Evolutionary conservation across 2,113 vertebrate species (phyloP).

Genomic region (Eulacestoma nigropectus): DNA sequence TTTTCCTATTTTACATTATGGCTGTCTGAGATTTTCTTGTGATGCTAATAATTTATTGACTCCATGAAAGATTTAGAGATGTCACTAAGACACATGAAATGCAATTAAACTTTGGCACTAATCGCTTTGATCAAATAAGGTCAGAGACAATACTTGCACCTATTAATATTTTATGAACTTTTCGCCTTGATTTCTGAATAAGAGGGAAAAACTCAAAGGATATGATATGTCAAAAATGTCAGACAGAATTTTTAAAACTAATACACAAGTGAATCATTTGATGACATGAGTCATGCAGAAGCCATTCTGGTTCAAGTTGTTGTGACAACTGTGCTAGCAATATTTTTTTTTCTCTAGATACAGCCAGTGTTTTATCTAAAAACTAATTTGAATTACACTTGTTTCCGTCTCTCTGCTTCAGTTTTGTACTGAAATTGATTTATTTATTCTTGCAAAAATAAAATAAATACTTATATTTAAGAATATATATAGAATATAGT

Average conservation of each 20-base stretch:
- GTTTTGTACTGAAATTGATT: background rate
- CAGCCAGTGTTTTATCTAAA: background rate
- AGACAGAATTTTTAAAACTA: background rate
- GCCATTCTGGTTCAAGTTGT: background rate
- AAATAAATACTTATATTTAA: background rate
- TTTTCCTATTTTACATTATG: background rate
- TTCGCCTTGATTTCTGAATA: conserved; percentile 15
- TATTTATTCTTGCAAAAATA: background rate
- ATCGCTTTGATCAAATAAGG: conserved; percentile 31
- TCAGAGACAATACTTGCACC: conserved; percentile 11
- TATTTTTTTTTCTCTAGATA: background rate
- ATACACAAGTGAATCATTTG: background rate
- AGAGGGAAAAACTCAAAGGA: conserved; percentile 9
- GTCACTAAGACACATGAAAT: conserved; percentile 1
- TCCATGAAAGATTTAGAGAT: conserved; percentile 4
- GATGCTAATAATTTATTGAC: background rate
- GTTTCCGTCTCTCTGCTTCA: background rate
- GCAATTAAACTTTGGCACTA: conserved; percentile 39
- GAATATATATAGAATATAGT: background rate
- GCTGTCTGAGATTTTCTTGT: background rate
- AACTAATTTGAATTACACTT: background rate
- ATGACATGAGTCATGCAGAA: background rate
- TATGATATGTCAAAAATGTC: conserved; percentile 11
- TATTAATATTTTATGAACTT: conserved; percentile 38
- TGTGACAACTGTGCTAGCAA: conserved; percentile 17